Percentiles rank a stretch among this genome's conserved stretches.
Evolutionary conservation across 2,113 vertebrate species (phyloP).

Genomic region (Argyrosomus japonicus): DNA sequence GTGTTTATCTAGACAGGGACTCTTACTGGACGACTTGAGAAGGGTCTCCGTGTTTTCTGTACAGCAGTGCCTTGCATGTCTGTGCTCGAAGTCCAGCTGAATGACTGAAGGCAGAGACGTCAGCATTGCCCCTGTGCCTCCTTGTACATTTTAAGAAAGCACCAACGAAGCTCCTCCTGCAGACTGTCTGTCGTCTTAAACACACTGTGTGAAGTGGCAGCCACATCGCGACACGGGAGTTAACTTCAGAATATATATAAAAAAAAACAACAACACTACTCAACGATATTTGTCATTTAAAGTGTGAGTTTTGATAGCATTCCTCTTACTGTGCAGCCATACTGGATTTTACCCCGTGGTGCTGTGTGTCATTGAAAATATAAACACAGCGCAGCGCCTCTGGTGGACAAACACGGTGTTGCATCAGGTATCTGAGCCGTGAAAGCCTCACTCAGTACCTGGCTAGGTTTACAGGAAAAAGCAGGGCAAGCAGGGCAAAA

Average conservation of each 20-base stretch:
- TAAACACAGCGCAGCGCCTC: constrained; percentile 50
- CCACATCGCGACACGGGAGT: constrained; percentile 33
- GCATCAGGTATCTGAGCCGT: no score
- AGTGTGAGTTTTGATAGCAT: background rate
- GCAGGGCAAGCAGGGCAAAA: no score
- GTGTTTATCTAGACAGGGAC: background rate
- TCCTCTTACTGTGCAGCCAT: constrained; percentile 59
- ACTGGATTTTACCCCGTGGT: constrained; percentile 48
- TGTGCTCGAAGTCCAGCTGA: constrained; percentile 51
- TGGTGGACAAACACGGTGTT: background rate
- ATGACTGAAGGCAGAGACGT: constrained; percentile 42
- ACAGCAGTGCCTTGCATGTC: constrained; percentile 67
- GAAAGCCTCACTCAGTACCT: no score
- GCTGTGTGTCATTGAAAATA: constrained; percentile 2
- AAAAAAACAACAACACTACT: background rate
- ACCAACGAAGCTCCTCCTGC: constrained; percentile 21
- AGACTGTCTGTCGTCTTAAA: constrained; percentile 8
- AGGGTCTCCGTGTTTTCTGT: constrained; percentile 82
- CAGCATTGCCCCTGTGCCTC: background rate
- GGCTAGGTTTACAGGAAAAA: no score
- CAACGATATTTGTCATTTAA: background rate
- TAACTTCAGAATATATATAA: background rate
- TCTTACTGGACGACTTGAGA: constrained; percentile 81
- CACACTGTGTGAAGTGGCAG: constrained; percentile 1
- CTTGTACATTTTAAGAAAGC: background rate